A percentile compares a stretch with the other conserved stretches of the same genome.
Conservation (phyloP, 2,888 invertebrate genomes). For the Corythucha ciliata region DNA sequence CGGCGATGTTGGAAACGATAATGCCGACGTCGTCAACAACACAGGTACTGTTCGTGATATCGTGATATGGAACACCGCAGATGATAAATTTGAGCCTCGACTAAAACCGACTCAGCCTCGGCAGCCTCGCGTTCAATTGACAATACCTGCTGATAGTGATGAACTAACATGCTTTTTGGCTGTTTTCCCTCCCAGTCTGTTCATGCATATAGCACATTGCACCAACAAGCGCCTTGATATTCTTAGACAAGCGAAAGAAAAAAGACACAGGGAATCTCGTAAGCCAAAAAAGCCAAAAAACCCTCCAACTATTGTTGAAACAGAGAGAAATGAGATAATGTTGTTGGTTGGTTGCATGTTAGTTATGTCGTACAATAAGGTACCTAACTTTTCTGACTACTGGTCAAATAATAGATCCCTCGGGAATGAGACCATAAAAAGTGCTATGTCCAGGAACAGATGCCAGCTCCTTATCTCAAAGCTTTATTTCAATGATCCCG, state of each 20-base stretch:
- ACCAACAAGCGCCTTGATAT: slow-evolving; percentile 22
- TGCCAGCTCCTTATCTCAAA: slow-evolving; percentile 30
- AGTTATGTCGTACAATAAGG: slow-evolving; percentile 27
- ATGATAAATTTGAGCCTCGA: slow-evolving; percentile 5
- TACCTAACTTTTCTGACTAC: slow-evolving; percentile 22
- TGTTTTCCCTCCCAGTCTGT: slow-evolving; percentile 20
- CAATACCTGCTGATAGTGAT: slow-evolving; percentile 6
- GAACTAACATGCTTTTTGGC: slow-evolving; percentile 20
- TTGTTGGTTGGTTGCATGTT: slow-evolving; percentile 22
- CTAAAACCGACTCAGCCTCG: not conserved
- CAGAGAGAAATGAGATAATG: slow-evolving; percentile 23
- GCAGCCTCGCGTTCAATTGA: not conserved
- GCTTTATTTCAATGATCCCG: slow-evolving; percentile 31
- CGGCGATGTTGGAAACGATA: not conserved
- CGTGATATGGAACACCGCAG: not conserved
- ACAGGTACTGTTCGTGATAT: not conserved
- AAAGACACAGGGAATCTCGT: not conserved
- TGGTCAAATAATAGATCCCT: slow-evolving; percentile 9
- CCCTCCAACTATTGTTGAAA: not conserved
- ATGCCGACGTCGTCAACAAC: not conserved
- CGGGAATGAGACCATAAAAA: slow-evolving; percentile 28
- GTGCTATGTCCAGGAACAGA: slow-evolving; percentile 29
- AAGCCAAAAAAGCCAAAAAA: slow-evolving; percentile 7
- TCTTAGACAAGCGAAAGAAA: slow-evolving; percentile 5
- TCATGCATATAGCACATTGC: slow-evolving; percentile 20